Base-by-base conservation (phyloP, 2,797 vertebrate genomes). In the Catostomus latipinnis region DNA sequence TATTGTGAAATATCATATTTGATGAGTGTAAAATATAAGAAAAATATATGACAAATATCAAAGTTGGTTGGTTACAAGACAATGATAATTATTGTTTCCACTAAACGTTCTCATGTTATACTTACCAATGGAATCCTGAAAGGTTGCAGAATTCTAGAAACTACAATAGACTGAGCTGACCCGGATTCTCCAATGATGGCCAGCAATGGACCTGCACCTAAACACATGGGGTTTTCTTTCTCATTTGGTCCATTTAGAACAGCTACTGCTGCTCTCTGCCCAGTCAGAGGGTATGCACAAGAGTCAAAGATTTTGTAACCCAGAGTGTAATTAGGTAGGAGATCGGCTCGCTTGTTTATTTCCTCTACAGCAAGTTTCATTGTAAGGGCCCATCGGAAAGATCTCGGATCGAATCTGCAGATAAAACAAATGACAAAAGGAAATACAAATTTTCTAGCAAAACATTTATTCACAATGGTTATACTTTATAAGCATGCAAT, bases 241-340 rank as follows among this genome's bases (percentile, higher is more conserved):
- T 93, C 89, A 12, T 18, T 80, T 5, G 73, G 76, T 9, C 92
- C 91, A 4, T 92, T 94, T 65, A 94, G 49, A 66, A 92, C 84
- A 48, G 91, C 87, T 13, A 94, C 82, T 81, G 87, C 91, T 45
- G 93, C 90, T 77, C 92, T 89, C 83, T 94, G 93, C 4, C 89
- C 91, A 0, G 92, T 92, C 74, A 93, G 83, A 48, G 93, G 93
- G 74, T 92, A 92, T 6, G 92, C 91, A 88, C 94, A 94, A 0
- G 93, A 93, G 84, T 94, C 94, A 86, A 92, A 93, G 43, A 94
- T 94, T 87, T 91, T 92, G 82, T 93, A 94, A 2, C 94, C 93
- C 50, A 94, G 84, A 1, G 88, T 93, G 63, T 88, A 74, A 80
- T 92, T 91, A 1, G 89, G 88, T 74, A 94, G 78, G 4, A 94